phyloP scores from a whole-genome alignment of 2,797 vertebrate genomes.

The Ispidina picta region DNA sequence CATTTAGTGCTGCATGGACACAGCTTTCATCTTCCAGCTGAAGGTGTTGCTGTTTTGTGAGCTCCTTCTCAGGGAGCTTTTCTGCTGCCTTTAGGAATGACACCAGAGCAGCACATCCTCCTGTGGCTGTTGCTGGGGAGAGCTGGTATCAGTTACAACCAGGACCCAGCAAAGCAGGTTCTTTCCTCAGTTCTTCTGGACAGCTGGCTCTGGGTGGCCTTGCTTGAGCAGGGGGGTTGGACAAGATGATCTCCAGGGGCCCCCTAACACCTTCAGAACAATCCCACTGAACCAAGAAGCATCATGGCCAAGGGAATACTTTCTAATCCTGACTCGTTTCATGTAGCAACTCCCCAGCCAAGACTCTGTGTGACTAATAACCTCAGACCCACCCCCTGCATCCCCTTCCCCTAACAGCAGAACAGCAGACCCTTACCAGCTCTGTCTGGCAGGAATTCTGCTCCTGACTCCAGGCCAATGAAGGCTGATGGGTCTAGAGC shows the following conservation, averaged over 20 bases:
- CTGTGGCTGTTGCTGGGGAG: fast-evolving
- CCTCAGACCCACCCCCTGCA: neutral
- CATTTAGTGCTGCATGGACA: neutral
- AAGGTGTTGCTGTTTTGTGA: neutral
- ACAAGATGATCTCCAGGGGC: neutral
- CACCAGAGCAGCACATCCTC: neutral
- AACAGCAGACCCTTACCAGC: constrained; percentile 33
- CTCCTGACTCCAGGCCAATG: neutral
- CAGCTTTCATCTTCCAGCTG: neutral
- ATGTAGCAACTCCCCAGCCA: neutral
- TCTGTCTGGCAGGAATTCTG: constrained; percentile 15
- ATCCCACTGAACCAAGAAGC: neutral
- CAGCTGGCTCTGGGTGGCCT: neutral
- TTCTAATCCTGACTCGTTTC: neutral
- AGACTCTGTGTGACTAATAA: fast-evolving
- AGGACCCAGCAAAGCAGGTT: neutral
- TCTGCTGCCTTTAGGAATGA: fast-evolving
- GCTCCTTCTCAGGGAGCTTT: neutral
- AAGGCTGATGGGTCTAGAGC: constrained; percentile 28
- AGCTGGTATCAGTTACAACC: neutral
- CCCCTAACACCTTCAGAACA: neutral
- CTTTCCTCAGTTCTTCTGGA: neutral
- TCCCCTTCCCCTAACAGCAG: fast-evolving
- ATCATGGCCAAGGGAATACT: neutral
- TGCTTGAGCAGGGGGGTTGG: neutral